Evolutionary conservation across 2,797 vertebrate species (phyloP), one percentile per base, ranked within the genome.

Genomic region (Parauchenoglanis ngamensis): DNA sequence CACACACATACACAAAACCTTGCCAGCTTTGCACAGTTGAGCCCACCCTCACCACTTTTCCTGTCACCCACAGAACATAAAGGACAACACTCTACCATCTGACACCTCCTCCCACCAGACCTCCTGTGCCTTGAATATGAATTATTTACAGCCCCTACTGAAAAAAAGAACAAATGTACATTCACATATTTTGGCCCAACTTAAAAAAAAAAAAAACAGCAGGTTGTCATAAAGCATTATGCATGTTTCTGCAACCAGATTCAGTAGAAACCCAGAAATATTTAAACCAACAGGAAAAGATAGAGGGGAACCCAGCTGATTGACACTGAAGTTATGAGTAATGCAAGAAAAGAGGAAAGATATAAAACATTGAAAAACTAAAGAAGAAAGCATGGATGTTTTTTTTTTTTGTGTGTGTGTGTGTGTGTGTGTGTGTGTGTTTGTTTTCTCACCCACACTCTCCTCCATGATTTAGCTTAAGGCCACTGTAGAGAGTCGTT

Each of bases 61-160:
- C 87, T 84, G 85, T 86, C 81, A 89, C 80, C 81, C 46, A 79
- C 80, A 61, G 40, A 88, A 84, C 85, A 84, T 61, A 86, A 85
- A 87, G 86, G 86, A 72, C 86, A 83, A 83, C 40, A 49, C 65
- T 72, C 84, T 57, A 54, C 73, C 80, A 67, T 61, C 31, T 59
- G 77, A 28, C 81, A 87, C 80, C 81, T 76, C 86, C 84, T 83
- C 84, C 84, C 85, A 83, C 81, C 78, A 72, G 31, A 77, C 63
- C 80, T 72, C 73, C 81, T 73, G 81, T 84, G 44, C 80, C 52
- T 68, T 11, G 44, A 63, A 46, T 61, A 89, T 86, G 75, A 89
- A 86, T 86, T 79, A 86, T 84, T 72, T 78, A 89, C 73, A 59
- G 59, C 21, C 40, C 70, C 21, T 83, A 65, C 56, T 49, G 35